Evolutionary conservation across 2,888 invertebrate genomes (phyloP).

Genomic region (Ochropacha duplaris): DNA sequence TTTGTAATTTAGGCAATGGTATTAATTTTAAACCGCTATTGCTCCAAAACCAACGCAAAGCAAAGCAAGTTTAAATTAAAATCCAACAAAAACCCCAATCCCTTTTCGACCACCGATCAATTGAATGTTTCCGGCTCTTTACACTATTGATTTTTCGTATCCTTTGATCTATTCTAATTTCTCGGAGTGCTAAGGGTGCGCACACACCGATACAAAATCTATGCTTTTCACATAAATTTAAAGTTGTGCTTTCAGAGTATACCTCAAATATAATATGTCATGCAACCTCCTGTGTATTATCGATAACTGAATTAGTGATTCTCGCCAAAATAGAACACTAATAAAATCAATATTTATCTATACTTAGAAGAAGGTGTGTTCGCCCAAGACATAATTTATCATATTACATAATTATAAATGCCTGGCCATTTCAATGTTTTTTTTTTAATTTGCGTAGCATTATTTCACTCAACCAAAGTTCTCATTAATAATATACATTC

Average conservation of each 20-base stretch:
- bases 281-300: background rate
- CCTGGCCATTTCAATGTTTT: too few relatives aligned
- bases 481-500: too few relatives aligned
- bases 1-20: slow-evolving; percentile 5
- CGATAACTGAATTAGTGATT: background rate
- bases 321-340: background rate
- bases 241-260: background rate
- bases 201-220: background rate
- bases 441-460: too few relatives aligned
- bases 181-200: slow-evolving; percentile 32
- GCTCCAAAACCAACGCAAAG: slow-evolving; percentile 33
- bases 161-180: slow-evolving; percentile 68
- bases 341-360: background rate
- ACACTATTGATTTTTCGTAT: slow-evolving; percentile 60
- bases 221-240: background rate
- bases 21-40: slow-evolving; percentile 32
- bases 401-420: too few relatives aligned
- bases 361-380: too few relatives aligned
- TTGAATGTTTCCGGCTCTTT: slow-evolving; percentile 66
- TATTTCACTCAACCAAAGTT: too few relatives aligned
- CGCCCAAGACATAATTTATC: too few relatives aligned
- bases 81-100: slow-evolving; percentile 65
- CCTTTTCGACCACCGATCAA: slow-evolving; percentile 62
- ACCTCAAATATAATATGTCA: background rate
- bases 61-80: slow-evolving; percentile 70